Conservation (phyloP, 2,797 vertebrate species). For the Lutjanus argentimaculatus region DNA sequence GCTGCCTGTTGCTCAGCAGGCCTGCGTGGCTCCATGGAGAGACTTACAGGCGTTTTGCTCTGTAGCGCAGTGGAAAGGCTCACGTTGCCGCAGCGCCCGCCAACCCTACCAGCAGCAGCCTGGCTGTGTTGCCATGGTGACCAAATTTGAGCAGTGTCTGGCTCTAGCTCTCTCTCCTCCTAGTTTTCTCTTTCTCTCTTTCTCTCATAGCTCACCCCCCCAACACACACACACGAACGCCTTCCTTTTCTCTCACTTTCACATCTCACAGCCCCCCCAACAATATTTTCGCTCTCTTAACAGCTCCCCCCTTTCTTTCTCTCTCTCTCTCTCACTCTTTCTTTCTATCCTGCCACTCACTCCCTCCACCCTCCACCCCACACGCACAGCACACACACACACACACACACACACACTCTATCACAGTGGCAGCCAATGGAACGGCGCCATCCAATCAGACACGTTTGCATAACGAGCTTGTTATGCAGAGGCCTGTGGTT, state of each 20-base stretch:
- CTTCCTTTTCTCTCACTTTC: constrained; percentile 60
- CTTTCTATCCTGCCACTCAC: constrained; percentile 52
- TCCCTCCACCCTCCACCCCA: background rate
- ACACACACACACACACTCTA: constrained; percentile 48
- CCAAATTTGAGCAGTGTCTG: constrained; percentile 87
- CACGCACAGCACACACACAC: background rate
- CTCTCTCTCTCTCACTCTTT: constrained; percentile 59
- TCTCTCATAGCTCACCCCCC: constrained; percentile 30
- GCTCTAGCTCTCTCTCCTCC: constrained; percentile 60
- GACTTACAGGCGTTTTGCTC: constrained; percentile 82
- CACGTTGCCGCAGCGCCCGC: constrained; percentile 86
- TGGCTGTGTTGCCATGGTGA: constrained; percentile 88
- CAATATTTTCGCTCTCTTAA: constrained; percentile 38
- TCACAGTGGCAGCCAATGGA: constrained; percentile 86
- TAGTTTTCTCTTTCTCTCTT: constrained; percentile 31
- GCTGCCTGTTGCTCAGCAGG: constrained; percentile 83
- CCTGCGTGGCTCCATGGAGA: constrained; percentile 72
- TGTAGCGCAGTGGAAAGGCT: constrained; percentile 83
- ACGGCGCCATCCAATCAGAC: constrained; percentile 87
- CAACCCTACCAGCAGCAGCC: constrained; percentile 86
- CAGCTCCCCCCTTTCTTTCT: constrained; percentile 46
- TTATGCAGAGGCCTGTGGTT: constrained; percentile 87
- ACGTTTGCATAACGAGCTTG: constrained; percentile 89
- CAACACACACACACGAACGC: constrained; percentile 7
- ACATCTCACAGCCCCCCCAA: constrained; percentile 50